These are phyloP conservation scores for Nothocercus nigrocapillus DNA, from an alignment of 2,113 vertebrate genomes.

Conservation along the genomic window DNA sequence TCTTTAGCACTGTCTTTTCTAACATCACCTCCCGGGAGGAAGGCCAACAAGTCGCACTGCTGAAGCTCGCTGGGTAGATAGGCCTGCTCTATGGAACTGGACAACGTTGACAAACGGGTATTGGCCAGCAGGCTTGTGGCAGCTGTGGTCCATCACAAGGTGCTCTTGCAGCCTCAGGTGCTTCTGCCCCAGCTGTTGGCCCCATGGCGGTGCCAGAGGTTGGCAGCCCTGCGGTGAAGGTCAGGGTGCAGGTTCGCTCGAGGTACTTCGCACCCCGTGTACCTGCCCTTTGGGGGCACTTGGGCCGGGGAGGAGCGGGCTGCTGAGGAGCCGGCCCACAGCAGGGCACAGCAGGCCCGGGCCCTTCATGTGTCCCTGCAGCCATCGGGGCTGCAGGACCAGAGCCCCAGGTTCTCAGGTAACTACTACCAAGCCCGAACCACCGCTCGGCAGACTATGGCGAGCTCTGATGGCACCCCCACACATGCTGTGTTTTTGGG, in stretches of 20 bases:
- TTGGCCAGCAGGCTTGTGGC: neutral
- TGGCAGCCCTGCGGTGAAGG: neutral
- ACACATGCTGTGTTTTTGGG: neutral
- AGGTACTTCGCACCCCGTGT: neutral
- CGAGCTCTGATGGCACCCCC: neutral
- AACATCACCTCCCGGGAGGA: neutral
- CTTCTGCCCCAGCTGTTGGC: neutral
- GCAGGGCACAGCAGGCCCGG: too few species aligned
- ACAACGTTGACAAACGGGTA: neutral
- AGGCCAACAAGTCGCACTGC: neutral
- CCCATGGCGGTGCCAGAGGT: accelerated
- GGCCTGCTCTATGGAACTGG: neutral
- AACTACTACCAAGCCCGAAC: neutral
- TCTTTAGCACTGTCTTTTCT: neutral
- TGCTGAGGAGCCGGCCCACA: neutral
- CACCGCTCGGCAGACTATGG: neutral
- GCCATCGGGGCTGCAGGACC: too few species aligned
- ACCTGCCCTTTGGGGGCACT: neutral
- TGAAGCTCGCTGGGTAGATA: neutral
- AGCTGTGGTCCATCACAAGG: neutral
- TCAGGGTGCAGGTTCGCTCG: accelerated
- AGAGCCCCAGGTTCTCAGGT: neutral
- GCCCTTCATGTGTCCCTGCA: too few species aligned
- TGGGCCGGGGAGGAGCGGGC: neutral
- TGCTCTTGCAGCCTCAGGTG: neutral